Base-by-base conservation (phyloP, 2,113 vertebrate genomes). In the Ochotona princeps region DNA sequence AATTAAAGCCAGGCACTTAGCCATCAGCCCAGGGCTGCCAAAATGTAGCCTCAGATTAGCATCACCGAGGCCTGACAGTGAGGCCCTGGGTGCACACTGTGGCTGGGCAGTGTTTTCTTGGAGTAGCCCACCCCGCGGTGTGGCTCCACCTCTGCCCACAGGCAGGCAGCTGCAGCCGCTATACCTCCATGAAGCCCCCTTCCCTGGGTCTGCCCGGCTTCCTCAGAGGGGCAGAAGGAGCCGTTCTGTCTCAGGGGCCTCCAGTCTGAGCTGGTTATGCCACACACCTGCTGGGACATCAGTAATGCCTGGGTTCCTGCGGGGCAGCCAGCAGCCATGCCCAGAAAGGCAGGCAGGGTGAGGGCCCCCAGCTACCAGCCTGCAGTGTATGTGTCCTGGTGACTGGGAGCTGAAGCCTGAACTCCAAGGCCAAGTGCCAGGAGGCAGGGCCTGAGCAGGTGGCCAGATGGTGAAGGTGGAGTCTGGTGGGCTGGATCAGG, bases 221-320 rank as follows among this genome's bases (percentile, higher is more conserved):
- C 60, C 49, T 11, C 10, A 7, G 0, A 0, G 79, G 44, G 32
- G 0, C 11, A 15, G 26, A 28, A 11, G 54, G 25, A 70, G n/a
- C n/a, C 9, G 21, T 57, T 57, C 30, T 21, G 17, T 21, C 4
- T 1, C 8, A 35, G 57, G 12, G 44, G 14, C 7, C 5, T 35
- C 54, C 54, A 11, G 14, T 5, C 54, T 18, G 17, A 18, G 54
- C 54, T 20, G 54, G 54, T 18, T 20, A 11, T 7, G 18, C 54
- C 23, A 32, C 21, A 4, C 23, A 44, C 25, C 28, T 32, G 17
- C 12, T 14, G 5, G 6, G 28, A 35, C 30, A 82, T 35, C 20
- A 32, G 20, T 49, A 8, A 6, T 1, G 6, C 44, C 7, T 10
- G 65, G 54, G 38, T 1, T 66, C 35, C 79, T 80, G 72, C 1